Evolutionary conservation across 2,888 invertebrate species (phyloP).

Genomic region (Phymatocera aterrima): DNA sequence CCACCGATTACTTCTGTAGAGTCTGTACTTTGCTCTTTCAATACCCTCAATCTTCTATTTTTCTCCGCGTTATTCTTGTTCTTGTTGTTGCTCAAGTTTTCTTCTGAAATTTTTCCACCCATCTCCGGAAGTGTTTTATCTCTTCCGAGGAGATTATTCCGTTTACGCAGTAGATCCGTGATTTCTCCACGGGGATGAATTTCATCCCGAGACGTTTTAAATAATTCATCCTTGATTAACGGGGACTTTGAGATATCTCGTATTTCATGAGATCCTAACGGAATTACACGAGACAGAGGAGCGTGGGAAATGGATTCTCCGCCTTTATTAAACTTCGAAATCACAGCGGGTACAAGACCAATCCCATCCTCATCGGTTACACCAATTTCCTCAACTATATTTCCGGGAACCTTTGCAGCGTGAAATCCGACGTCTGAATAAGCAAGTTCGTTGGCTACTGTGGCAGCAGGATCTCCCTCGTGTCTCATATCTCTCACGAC

Average conservation of each 20-base stretch:
- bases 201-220: not conserved
- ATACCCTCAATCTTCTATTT: not conserved
- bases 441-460: constrained; percentile 11
- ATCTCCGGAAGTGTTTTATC: not conserved
- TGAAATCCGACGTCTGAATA: not conserved
- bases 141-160: not conserved
- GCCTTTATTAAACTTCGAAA: not conserved
- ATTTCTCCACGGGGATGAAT: constrained; percentile 5
- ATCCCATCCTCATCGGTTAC: not conserved
- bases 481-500: constrained; percentile 27
- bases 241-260: not conserved
- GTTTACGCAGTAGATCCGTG: not conserved
- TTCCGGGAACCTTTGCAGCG: not conserved
- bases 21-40: not conserved
- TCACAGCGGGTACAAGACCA: not conserved
- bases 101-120: not conserved
- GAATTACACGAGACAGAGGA: not conserved
- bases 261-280: not conserved
- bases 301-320: not conserved
- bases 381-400: not conserved
- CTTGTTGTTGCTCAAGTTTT: not conserved
- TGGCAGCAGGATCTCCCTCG: constrained; percentile 13
- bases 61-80: not conserved
- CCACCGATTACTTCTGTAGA: not conserved
- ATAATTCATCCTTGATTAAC: constrained; percentile 15